Percentiles rank a stretch among this genome's conserved stretches.
Evolutionary conservation across 2,113 vertebrate genomes (phyloP).

Genomic region (Thomomys bottae): DNA sequence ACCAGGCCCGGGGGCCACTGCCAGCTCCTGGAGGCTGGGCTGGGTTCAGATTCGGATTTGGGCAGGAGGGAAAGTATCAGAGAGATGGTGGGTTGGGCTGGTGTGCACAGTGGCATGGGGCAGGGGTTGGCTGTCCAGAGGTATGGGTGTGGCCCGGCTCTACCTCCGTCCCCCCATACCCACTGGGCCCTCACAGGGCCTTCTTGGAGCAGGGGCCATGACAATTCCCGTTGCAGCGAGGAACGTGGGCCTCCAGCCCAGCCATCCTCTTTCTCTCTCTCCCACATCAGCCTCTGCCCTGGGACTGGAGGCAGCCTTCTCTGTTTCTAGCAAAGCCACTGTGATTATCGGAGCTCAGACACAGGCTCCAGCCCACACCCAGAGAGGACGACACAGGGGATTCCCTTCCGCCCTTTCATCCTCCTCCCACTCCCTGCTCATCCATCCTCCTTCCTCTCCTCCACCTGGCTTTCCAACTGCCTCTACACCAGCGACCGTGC

Average conservation of each 20-base stretch:
- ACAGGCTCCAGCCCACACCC: neutral
- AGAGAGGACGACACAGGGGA: neutral
- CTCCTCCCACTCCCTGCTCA: neutral
- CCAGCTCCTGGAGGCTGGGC: neutral
- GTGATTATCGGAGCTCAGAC: rapidly evolving
- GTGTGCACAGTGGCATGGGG: neutral
- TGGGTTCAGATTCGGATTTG: neutral
- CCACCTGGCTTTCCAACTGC: neutral
- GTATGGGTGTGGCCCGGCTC: neutral
- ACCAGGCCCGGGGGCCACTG: neutral
- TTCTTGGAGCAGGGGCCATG: neutral
- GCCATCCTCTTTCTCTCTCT: neutral
- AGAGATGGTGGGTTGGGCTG: no score
- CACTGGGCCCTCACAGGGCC: neutral
- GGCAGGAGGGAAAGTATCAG: neutral
- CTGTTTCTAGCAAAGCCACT: rapidly evolving
- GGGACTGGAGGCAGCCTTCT: no score
- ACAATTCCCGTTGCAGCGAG: neutral
- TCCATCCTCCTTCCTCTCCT: neutral
- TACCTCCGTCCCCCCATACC: no score
- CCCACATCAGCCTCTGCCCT: neutral
- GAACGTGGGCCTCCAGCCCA: neutral
- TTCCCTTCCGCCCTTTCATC: neutral
- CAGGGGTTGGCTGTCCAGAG: no score
- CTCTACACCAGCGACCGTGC: neutral